Percentiles rank a stretch among this genome's conserved stretches.
Conservation (phyloP, 2,113 vertebrate species). For the Suncus etruscus region DNA sequence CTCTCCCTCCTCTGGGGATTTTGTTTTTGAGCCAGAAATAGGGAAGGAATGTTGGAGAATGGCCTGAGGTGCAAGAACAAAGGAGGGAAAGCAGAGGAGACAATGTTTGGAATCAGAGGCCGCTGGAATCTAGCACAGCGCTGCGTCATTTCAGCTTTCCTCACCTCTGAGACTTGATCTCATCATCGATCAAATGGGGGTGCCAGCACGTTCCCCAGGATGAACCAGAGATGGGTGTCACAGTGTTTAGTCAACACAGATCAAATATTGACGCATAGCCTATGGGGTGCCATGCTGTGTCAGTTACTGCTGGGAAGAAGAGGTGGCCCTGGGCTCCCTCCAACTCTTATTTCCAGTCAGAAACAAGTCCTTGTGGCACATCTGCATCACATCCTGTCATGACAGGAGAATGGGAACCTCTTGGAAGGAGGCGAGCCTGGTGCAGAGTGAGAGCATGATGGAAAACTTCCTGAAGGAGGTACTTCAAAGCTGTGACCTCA, state of each 20-base stretch:
- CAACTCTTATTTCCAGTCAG: not conserved
- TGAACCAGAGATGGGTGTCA: not conserved
- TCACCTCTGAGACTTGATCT: not conserved
- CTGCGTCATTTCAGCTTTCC: not conserved
- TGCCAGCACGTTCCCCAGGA: not conserved
- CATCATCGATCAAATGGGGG: not conserved
- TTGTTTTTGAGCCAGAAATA: constrained; percentile 23
- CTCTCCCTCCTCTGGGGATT: not conserved
- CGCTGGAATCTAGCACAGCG: not conserved
- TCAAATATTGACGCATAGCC: not conserved
- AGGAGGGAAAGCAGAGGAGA: not conserved
- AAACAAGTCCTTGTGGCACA: not conserved
- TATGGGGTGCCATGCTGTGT: not conserved
- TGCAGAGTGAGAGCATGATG: not conserved
- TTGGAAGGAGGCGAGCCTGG: not conserved
- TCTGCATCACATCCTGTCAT: not conserved
- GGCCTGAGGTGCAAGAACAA: accelerated
- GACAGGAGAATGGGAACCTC: not conserved
- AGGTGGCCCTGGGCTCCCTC: not conserved
- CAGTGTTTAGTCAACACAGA: not conserved
- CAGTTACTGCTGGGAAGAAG: not conserved
- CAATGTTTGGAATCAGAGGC: not conserved
- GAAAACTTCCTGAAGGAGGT: constrained; percentile 47
- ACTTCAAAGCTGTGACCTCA: not conserved
- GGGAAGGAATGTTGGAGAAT: not conserved